These are phyloP conservation scores for Pilophorus perplexus DNA, from an alignment of 2,888 invertebrate species.

Conservation along the genomic window DNA sequence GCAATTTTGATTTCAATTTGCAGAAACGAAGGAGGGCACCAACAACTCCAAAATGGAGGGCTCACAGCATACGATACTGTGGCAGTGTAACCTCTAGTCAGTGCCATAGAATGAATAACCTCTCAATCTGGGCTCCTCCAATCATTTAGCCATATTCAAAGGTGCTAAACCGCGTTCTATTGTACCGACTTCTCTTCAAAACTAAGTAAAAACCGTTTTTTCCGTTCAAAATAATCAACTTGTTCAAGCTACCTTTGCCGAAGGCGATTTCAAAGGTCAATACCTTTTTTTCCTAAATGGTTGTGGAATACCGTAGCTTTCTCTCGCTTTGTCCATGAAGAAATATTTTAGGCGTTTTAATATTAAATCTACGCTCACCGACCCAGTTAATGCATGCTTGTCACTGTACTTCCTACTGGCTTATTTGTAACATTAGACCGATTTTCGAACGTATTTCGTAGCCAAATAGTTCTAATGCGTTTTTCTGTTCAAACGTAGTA, in stretches of 20 bases:
- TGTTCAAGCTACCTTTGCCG: too few relatives aligned
- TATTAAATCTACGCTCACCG: background rate
- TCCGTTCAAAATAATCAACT: background rate
- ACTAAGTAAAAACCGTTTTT: constrained; percentile 3
- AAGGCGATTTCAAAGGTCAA: too few relatives aligned
- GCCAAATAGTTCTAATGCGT: too few relatives aligned
- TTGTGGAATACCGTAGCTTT: constrained; percentile 26
- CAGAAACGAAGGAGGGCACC: constrained; percentile 90
- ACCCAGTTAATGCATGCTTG: too few relatives aligned
- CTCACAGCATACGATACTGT: constrained; percentile 98
- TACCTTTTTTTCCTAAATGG: constrained; percentile 32
- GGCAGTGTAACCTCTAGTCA: constrained; percentile 90
- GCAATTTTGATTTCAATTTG: constrained; percentile 50
- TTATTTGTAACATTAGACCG: too few relatives aligned
- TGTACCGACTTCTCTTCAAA: background rate
- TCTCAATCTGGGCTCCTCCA: constrained; percentile 7
- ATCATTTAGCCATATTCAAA: constrained; percentile 9
- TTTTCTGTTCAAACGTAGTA: too few relatives aligned
- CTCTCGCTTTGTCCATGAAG: constrained; percentile 2
- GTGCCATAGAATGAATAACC: constrained; percentile 43
- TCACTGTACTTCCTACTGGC: too few relatives aligned
- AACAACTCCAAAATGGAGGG: constrained; percentile 72
- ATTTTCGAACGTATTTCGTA: too few relatives aligned
- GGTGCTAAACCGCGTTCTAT: constrained; percentile 17
- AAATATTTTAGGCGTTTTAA: constrained; percentile 2